phyloP scores from a whole-genome alignment of 2,888 invertebrate genomes.

The Clunio marinus region DNA sequence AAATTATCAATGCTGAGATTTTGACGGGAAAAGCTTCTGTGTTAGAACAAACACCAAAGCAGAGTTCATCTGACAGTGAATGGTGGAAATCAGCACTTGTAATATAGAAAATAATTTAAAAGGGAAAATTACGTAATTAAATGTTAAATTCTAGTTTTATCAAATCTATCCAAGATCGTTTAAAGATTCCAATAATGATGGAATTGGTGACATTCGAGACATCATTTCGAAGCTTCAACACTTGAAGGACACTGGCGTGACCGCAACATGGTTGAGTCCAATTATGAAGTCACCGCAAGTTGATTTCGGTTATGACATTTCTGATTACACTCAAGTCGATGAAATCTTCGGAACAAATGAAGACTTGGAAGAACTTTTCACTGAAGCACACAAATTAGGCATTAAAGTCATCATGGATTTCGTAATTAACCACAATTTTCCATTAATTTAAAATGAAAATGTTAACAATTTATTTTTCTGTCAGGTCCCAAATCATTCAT shows the following conservation, averaged over 20 bases:
- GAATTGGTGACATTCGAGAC: slow-evolving; percentile 61
- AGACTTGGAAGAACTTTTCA: slow-evolving; percentile 60
- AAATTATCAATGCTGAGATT: neutral
- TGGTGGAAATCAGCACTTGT: slow-evolving; percentile 66
- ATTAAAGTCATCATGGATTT: slow-evolving; percentile 52
- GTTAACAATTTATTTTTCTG: neutral
- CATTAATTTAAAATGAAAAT: no score
- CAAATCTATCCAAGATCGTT: slow-evolving; percentile 78
- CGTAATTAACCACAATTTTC: no score
- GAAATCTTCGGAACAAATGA: slow-evolving; percentile 65
- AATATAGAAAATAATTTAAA: neutral
- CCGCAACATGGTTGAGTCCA: slow-evolving; percentile 68
- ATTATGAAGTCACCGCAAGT: slow-evolving; percentile 69
- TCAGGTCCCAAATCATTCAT: slow-evolving; percentile 56
- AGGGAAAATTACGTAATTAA: neutral
- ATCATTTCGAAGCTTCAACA: slow-evolving; percentile 59
- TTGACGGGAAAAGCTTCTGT: neutral
- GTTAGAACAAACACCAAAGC: neutral
- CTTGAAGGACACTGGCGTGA: slow-evolving; percentile 62
- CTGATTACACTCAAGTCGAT: slow-evolving; percentile 65
- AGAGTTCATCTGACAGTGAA: no score
- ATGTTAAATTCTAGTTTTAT: slow-evolving; percentile 57
- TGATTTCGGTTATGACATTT: slow-evolving; percentile 72
- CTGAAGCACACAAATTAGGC: slow-evolving; percentile 43
- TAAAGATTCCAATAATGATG: slow-evolving; percentile 72